phyloP scores from a whole-genome alignment of 2,888 invertebrate genomes.

The Lasioglossum marginatum region DNA sequence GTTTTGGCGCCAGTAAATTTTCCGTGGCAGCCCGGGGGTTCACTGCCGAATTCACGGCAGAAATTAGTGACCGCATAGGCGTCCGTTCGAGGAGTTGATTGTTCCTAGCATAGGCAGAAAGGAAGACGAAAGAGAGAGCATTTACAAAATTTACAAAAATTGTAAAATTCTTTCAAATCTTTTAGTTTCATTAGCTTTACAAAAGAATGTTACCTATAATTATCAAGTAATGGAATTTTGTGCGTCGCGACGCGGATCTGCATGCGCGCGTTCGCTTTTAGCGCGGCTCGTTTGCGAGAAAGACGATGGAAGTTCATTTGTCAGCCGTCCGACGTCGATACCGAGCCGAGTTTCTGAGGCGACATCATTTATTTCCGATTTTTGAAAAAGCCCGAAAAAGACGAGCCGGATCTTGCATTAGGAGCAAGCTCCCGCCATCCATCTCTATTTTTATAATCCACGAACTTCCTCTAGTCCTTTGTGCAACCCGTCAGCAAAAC shows the following conservation, averaged over 20 bases:
- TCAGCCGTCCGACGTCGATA: slow-evolving; percentile 30
- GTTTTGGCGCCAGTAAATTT: slow-evolving; percentile 73
- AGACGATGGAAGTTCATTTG: slow-evolving; percentile 45
- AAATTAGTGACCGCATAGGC: slow-evolving; percentile 63
- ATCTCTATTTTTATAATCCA: neutral
- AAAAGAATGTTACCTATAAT: too few relatives aligned
- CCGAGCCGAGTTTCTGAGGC: neutral
- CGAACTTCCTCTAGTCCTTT: neutral
- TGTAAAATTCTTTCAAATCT: too few relatives aligned
- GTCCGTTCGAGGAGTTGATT: slow-evolving; percentile 36
- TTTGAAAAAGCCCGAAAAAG: slow-evolving; percentile 10
- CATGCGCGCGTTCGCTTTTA: neutral
- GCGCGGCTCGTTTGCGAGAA: neutral
- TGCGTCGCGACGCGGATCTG: neutral
- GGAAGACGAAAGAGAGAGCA: slow-evolving; percentile 31
- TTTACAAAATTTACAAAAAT: too few relatives aligned
- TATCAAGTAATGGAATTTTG: too few relatives aligned
- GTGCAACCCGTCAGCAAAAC: neutral
- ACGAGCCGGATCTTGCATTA: neutral
- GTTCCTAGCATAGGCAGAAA: slow-evolving; percentile 39
- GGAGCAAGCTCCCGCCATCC: neutral
- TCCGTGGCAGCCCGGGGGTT: slow-evolving; percentile 32
- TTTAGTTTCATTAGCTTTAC: too few relatives aligned
- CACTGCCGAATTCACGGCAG: slow-evolving; percentile 73
- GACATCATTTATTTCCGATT: slow-evolving; percentile 24